A percentile compares a stretch with the other conserved stretches of the same genome.
These are phyloP conservation scores for Ptychoptera albimana DNA, from an alignment of 2,888 invertebrate genomes.

Conservation along the genomic window DNA sequence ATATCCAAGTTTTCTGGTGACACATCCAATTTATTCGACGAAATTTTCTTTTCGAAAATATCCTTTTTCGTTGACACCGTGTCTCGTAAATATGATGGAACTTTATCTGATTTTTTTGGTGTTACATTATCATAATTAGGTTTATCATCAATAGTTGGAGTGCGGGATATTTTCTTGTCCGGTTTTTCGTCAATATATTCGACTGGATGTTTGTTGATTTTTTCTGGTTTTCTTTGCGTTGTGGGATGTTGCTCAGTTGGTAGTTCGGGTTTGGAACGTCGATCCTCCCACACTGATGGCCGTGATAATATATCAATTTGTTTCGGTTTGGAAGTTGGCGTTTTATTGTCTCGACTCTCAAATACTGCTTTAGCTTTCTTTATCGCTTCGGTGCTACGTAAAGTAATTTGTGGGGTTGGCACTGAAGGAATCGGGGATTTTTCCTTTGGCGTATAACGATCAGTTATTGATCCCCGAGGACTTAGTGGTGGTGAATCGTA, in stretches of 20 bases:
- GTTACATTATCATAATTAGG: too few species aligned
- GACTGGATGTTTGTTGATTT: too few species aligned
- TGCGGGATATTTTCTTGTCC: too few species aligned
- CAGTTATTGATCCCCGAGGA: slow-evolving; percentile 1
- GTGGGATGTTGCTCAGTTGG: slow-evolving; percentile 8
- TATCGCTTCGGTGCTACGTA: slow-evolving; percentile 46
- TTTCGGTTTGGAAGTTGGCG: slow-evolving; percentile 18
- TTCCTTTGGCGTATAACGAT: slow-evolving; percentile 9
- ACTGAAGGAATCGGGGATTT: slow-evolving; percentile 5
- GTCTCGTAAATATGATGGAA: slow-evolving; percentile 11
- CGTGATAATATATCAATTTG: slow-evolving; percentile 34
- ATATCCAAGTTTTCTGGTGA: slow-evolving; percentile 22
- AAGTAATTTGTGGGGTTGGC: slow-evolving; percentile 19
- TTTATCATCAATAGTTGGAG: too few species aligned
- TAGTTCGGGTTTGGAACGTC: slow-evolving; percentile 12
- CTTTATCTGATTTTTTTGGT: too few species aligned
- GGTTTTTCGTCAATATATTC: too few species aligned
- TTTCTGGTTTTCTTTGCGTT: slow-evolving; percentile 19
- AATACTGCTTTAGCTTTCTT: slow-evolving; percentile 54
- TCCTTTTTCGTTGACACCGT: slow-evolving; percentile 18
- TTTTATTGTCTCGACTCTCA: slow-evolving; percentile 41
- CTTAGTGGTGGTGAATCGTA: slow-evolving; percentile 8
- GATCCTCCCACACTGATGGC: slow-evolving; percentile 33
- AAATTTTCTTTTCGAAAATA: slow-evolving; percentile 17
- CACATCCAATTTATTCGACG: slow-evolving; percentile 9